Evolutionary conservation across 1,140 invertebrate genomes (phyloP).

Genomic region (Leptinotarsa texana): DNA sequence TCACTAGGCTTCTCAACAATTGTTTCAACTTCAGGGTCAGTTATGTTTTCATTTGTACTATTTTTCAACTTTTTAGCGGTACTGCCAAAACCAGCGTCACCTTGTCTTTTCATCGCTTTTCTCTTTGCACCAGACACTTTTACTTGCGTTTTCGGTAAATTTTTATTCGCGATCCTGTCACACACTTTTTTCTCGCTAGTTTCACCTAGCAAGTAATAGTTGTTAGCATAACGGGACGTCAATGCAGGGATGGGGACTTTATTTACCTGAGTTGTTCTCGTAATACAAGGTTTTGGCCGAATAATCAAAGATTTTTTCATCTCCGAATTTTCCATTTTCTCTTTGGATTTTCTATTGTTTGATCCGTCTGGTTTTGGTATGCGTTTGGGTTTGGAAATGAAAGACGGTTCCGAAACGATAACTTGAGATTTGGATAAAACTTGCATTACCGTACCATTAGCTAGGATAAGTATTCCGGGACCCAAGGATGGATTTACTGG

Average conservation of each 20-base stretch:
- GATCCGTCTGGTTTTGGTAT: slow-evolving; percentile 32
- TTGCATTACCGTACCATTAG: slow-evolving; percentile 48
- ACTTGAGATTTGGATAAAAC: slow-evolving; percentile 40
- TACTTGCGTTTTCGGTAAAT: neutral
- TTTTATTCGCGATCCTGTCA: slow-evolving; percentile 28
- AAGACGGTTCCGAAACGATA: slow-evolving; percentile 8
- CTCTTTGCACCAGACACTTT: neutral
- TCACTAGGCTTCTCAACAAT: neutral
- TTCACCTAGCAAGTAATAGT: slow-evolving; percentile 23
- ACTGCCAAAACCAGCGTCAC: neutral
- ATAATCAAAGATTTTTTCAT: neutral
- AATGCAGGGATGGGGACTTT: slow-evolving; percentile 73
- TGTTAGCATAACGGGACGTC: slow-evolving; percentile 53
- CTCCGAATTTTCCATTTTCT: slow-evolving; percentile 8
- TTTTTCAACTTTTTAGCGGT: neutral
- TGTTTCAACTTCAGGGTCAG: too few species aligned
- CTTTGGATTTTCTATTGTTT: slow-evolving; percentile 15
- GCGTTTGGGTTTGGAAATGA: slow-evolving; percentile 28
- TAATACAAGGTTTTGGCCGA: slow-evolving; percentile 46
- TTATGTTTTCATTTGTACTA: neutral
- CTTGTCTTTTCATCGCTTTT: slow-evolving; percentile 18
- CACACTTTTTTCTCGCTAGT: slow-evolving; percentile 13
- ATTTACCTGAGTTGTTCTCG: slow-evolving; percentile 69
- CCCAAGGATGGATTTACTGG: slow-evolving; percentile 33
- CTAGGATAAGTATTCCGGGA: slow-evolving; percentile 48